Evolutionary conservation across 1,140 invertebrate genomes (phyloP), one percentile per base, ranked within the genome.

Genomic region (Pentalonia nigronervosa): DNA sequence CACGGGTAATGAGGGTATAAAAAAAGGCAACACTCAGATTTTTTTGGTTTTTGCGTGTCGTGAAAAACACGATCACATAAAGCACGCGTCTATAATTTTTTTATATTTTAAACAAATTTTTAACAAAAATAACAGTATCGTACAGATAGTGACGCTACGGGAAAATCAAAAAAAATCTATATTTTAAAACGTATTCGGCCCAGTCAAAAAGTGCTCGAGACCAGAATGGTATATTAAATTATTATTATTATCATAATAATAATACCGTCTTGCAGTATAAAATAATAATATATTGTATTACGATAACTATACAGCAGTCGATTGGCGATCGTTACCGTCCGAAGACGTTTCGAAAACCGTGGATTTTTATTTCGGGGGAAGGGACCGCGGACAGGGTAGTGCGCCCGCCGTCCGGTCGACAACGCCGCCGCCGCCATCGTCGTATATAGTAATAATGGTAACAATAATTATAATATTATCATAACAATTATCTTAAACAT

Each of bases 71-170:
- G 17, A 76, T n/a, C 60, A 30, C 60, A 76, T 30, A n/a, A 76
- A 30, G 60, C 60, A 76, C 60, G 60, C n/a, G 11, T n/a, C 60
- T 76, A 76, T 76, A 76, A 17, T n/a, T 17, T 76, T 76, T 76
- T 76, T 34, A 83, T 83, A 83, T 83, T 36, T 83, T 83, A n/a
- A 60, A 90, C 89, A 90, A 56, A 90, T 56, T 45, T 53, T 90
- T 60, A 60, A 90, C 89, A 90, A 90, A 90, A 90, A 90, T 90
- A 90, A 67, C 89, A 90, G n/a, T 50, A 89, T 48, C 60, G 53
- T 67, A 41, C 4, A 41, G 1, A 41, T 41, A 34, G 45, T 50
- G 48, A 89, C 48, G 48, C 88, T 50, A 56, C 56, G 25, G 34
- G 50, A 90, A 60, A 90, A 90, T 90, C 17, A 9, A 56, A 36